Base-by-base conservation (phyloP, 2,888 invertebrate genomes). In the Strigamia maritima region DNA sequence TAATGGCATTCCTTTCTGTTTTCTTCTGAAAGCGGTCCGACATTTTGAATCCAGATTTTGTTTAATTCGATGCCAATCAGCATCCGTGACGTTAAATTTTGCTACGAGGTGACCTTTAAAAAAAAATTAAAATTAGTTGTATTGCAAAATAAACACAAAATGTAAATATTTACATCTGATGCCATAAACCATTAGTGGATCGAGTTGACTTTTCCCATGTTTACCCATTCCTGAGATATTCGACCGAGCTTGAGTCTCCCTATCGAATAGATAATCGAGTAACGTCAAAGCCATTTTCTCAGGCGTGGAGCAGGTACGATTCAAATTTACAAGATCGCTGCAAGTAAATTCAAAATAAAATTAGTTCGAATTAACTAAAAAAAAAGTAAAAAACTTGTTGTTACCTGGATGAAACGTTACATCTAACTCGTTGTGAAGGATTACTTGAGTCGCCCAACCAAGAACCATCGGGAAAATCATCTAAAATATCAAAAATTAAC, bases 211-310 rank as follows among this genome's bases (percentile, higher is more conserved):
- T 82, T 89, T 89, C 77, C 87, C 87, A 83, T 87, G 87, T 82
- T 88, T 87, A 60, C 89, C 88, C 83, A 86, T 86, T 8, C 89
- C 89, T 22, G 88, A 88, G 38, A 89, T 84, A 82, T 89, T 89
- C 7, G 88, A 88, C 28, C 85, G 83, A n/a, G 89, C 88, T 81
- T 88, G 87, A 12, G 87, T 87, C 81, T 88, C 88, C 49, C 87
- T 83, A 44, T 88, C 87, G 84, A 89, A 89, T 80, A 89, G 82
- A 81, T 87, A 87, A 82, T 89, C 89, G 31, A 89, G 83, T 65
- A 89, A 83, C 2, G 88, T 88, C n/a, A 88, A 83, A 2, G 88
- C 88, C 88, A 89, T 88, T 83, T 88, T 89, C 82, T 88, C 88
- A 35, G 88, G 86, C 19, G 88, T 87, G 14, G 86, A 85, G 82